A percentile compares a stretch with the other conserved stretches of the same genome.
Evolutionary conservation across 2,113 vertebrate genomes (phyloP).

Genomic region (Chinchilla lanigera): DNA sequence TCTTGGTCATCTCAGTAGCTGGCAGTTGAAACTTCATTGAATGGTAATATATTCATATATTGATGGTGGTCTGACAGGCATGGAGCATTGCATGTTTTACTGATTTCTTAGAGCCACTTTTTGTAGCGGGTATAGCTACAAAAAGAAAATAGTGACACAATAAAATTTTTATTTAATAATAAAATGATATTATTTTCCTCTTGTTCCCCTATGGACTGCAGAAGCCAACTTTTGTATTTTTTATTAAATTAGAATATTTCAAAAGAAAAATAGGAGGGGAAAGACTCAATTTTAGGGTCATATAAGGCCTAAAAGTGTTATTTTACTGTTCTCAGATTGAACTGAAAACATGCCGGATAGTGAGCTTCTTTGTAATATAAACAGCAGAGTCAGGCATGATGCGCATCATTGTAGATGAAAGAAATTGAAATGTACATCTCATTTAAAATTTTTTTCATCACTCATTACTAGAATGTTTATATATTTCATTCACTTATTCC

Average conservation of each 20-base stretch:
- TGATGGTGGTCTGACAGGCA: slow-evolving; percentile 65
- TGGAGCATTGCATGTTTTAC: slow-evolving; percentile 73
- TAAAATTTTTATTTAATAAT: neutral
- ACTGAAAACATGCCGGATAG: neutral
- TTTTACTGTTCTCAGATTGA: neutral
- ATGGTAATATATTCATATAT: slow-evolving; percentile 75
- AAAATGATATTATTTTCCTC: neutral
- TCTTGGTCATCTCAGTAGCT: slow-evolving; percentile 82
- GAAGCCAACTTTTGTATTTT: neutral
- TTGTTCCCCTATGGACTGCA: neutral
- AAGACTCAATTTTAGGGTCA: neutral
- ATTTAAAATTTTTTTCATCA: neutral
- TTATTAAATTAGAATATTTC: slow-evolving; percentile 33
- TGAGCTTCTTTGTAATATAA: neutral
- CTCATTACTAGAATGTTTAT: neutral
- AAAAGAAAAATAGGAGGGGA: slow-evolving; percentile 20
- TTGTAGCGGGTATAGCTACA: neutral
- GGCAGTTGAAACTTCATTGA: slow-evolving; percentile 77
- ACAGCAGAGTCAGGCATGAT: neutral
- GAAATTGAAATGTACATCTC: neutral
- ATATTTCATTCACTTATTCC: neutral
- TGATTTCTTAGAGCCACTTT: slow-evolving; percentile 58
- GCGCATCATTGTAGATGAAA: neutral
- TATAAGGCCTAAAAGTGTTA: neutral
- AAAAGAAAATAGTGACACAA: neutral